These are phyloP conservation scores for Centropristis striata DNA, from an alignment of 2,113 vertebrate genomes.

Conservation along the genomic window DNA sequence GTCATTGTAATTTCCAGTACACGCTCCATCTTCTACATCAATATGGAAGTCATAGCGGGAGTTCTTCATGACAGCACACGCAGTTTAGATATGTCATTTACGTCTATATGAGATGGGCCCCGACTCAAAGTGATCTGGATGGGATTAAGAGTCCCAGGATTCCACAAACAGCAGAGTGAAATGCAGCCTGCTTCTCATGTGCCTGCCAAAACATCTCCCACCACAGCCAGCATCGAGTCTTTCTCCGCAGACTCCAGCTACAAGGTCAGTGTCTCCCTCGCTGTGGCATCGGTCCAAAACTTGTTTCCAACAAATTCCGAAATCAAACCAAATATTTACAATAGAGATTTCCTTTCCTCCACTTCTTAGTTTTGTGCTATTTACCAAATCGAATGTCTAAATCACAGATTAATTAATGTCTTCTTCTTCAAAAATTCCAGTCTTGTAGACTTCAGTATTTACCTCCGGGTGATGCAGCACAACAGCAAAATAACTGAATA, in stretches of 20 bases:
- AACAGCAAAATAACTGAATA: not conserved
- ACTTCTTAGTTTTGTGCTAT: slow-evolving; percentile 16
- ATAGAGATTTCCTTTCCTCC: slow-evolving; percentile 45
- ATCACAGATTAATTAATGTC: not conserved
- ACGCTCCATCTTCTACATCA: not conserved
- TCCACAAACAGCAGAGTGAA: slow-evolving; percentile 38
- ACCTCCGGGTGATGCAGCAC: not conserved
- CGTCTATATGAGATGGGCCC: not conserved
- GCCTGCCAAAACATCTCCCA: slow-evolving; percentile 55
- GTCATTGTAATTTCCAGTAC: not conserved
- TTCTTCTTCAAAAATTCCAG: not conserved
- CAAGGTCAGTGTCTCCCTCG: slow-evolving; percentile 58
- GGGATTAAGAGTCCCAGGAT: slow-evolving; percentile 18
- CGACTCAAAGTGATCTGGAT: slow-evolving; percentile 23
- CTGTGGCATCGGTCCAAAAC: slow-evolving; percentile 45
- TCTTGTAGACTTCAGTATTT: not conserved
- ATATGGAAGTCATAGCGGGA: not conserved
- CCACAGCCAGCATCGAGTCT: slow-evolving; percentile 53
- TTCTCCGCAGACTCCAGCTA: slow-evolving; percentile 46
- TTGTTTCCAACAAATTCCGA: slow-evolving; percentile 62
- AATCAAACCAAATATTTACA: slow-evolving; percentile 76
- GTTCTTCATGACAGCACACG: not conserved
- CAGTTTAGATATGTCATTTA: not conserved
- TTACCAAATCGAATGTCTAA: slow-evolving; percentile 36
- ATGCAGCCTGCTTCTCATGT: slow-evolving; percentile 25